These are phyloP conservation scores for Belonocnema kinseyi DNA, from an alignment of 1,140 invertebrate species.

Conservation along the genomic window DNA sequence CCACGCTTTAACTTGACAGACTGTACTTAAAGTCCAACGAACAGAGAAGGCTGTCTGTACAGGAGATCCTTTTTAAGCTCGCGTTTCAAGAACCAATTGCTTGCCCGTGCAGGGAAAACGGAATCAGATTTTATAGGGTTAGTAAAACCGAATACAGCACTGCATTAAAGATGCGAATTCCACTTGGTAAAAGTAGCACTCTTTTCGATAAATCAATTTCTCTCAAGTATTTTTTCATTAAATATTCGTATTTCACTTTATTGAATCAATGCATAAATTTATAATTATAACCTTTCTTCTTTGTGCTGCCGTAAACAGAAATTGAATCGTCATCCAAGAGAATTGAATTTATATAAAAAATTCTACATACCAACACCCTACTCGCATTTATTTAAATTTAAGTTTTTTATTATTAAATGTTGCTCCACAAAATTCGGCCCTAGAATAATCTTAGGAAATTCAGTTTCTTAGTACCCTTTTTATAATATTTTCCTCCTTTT, in stretches of 20 bases:
- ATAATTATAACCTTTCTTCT: too few species aligned
- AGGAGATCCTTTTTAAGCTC: constrained; percentile 56
- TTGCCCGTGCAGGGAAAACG: constrained; percentile 44
- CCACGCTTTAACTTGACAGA: too few species aligned
- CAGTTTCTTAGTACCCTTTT: too few species aligned
- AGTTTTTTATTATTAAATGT: too few species aligned
- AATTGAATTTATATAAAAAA: too few species aligned
- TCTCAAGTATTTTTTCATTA: background rate
- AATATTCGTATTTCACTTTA: background rate
- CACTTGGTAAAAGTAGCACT: constrained; percentile 39
- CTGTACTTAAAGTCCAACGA: constrained; percentile 63
- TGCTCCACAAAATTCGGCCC: too few species aligned
- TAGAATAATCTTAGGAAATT: too few species aligned
- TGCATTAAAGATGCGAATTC: constrained; percentile 26
- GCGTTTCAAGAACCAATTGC: constrained; percentile 59
- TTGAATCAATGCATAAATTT: background rate
- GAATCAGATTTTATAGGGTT: constrained; percentile 49
- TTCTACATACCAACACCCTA: too few species aligned
- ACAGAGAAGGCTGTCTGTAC: constrained; percentile 51
- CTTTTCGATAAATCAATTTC: constrained; percentile 27
- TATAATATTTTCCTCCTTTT: too few species aligned
- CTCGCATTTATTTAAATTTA: too few species aligned
- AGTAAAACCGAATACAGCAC: constrained; percentile 44
- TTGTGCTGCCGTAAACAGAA: too few species aligned
- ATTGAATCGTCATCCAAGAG: too few species aligned